A percentile compares a stretch with the other conserved stretches of the same genome.
These are phyloP conservation scores for Erythrocercus mccallii DNA, from an alignment of 2,113 vertebrate species.

Conservation along the genomic window DNA sequence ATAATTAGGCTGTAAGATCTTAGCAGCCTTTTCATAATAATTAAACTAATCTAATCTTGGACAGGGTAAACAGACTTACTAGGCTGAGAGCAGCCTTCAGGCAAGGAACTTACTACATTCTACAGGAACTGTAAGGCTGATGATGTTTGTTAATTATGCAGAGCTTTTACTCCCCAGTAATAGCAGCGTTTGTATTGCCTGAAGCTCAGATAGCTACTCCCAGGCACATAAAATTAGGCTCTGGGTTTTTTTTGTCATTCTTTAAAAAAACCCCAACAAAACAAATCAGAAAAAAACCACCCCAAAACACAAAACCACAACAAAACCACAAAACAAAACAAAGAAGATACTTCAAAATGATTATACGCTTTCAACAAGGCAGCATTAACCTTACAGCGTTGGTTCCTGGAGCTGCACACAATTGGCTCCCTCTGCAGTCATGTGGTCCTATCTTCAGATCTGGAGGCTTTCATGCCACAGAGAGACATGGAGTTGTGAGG, in stretches of 20 bases:
- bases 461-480: neutral
- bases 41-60: constrained; percentile 99
- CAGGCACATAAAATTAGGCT: constrained; percentile 85
- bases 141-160: constrained; percentile 98
- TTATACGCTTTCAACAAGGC: constrained; percentile 78
- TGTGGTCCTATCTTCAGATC: constrained; percentile 79
- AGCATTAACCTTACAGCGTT: constrained; percentile 80
- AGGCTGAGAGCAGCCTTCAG: constrained; percentile 90
- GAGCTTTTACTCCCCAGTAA: constrained; percentile 91
- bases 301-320: neutral
- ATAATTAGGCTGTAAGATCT: constrained; percentile 98
- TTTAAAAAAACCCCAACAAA: neutral
- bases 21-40: constrained; percentile 97
- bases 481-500: neutral
- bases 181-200: constrained; percentile 89
- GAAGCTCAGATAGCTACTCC: constrained; percentile 90
- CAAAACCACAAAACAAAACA: constrained; percentile 43
- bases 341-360: constrained; percentile 73
- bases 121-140: constrained; percentile 91
- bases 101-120: constrained; percentile 86
- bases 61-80: constrained; percentile 98
- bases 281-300: constrained; percentile 7
- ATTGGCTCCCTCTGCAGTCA: constrained; percentile 79
- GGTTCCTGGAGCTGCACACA: constrained; percentile 70
- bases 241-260: constrained; percentile 39